phyloP scores from a whole-genome alignment of 2,797 vertebrate genomes.

The Allobates femoralis region DNA sequence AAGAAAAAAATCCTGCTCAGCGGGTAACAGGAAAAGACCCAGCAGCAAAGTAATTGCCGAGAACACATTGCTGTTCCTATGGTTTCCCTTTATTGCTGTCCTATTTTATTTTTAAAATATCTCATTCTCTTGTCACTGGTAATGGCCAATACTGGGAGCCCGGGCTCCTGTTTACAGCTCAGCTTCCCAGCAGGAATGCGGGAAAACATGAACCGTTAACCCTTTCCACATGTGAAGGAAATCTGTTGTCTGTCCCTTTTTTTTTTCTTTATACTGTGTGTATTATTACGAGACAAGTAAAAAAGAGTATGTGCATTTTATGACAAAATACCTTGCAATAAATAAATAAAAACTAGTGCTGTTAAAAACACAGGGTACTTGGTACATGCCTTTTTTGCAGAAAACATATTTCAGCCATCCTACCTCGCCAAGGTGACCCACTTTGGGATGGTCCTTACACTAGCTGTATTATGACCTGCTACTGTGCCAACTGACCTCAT shows the following conservation, averaged over 20 bases:
- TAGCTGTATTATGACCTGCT: no score
- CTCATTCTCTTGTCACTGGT: slow-evolving; percentile 48
- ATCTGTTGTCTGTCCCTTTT: background rate
- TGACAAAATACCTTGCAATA: no score
- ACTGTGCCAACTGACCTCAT: no score
- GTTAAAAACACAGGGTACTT: no score
- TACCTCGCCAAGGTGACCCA: no score
- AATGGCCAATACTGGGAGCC: slow-evolving; percentile 30
- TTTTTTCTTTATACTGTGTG: background rate
- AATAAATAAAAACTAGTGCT: no score
- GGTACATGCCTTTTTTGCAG: no score
- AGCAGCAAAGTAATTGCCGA: slow-evolving; percentile 41
- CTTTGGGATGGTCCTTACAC: no score
- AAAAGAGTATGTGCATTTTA: no score
- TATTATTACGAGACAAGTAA: no score
- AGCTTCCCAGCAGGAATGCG: slow-evolving; percentile 22
- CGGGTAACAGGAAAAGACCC: slow-evolving; percentile 37
- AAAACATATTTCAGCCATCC: no score
- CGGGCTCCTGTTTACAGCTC: slow-evolving; percentile 26
- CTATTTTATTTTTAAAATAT: slow-evolving; percentile 53
- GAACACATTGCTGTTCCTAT: slow-evolving; percentile 42
- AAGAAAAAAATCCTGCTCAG: slow-evolving; percentile 16
- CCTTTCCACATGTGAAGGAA: background rate
- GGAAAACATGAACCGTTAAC: slow-evolving; percentile 21
- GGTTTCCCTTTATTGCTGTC: slow-evolving; percentile 51